These are phyloP conservation scores for Carposina sasakii DNA, from an alignment of 1,140 invertebrate genomes.

Conservation along the genomic window DNA sequence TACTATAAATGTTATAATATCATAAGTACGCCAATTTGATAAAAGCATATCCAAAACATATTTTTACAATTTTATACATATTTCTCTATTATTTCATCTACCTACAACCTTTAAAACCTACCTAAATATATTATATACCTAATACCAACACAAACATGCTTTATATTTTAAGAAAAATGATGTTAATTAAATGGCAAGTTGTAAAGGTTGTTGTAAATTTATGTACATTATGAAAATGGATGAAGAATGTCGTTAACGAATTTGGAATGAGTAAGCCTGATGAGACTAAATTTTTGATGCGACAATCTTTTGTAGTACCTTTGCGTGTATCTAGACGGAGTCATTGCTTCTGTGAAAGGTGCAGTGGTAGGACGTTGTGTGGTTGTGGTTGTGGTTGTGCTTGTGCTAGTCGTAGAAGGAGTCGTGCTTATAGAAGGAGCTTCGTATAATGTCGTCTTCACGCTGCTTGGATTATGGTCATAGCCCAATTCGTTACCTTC, in stretches of 20 bases:
- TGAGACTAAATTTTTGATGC: constrained; percentile 29
- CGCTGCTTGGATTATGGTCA: constrained; percentile 65
- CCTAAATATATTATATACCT: too few species aligned
- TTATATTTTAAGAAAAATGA: constrained; percentile 20
- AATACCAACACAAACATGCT: too few species aligned
- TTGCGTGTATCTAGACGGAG: constrained; percentile 65
- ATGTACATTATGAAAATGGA: too few species aligned
- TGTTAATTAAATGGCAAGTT: constrained; percentile 32
- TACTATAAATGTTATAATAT: too few species aligned
- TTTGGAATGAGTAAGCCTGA: constrained; percentile 41
- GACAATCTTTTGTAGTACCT: constrained; percentile 76
- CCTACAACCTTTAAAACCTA: too few species aligned
- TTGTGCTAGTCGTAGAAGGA: constrained; percentile 54
- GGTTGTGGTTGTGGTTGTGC: constrained; percentile 59
- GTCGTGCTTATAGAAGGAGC: constrained; percentile 60
- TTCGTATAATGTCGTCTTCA: constrained; percentile 63
- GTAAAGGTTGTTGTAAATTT: constrained; percentile 48
- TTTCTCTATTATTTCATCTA: too few species aligned
- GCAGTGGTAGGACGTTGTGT: constrained; percentile 65
- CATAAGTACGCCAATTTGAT: too few species aligned
- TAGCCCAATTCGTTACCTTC: constrained; percentile 73
- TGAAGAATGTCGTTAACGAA: too few species aligned
- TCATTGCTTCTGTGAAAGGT: constrained; percentile 65
- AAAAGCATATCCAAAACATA: constrained; percentile 7
- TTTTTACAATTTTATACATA: too few species aligned